Evolutionary conservation across 2,888 invertebrate genomes (phyloP), one percentile per base, ranked within the genome.

Genomic region (Melieria crassipennis): DNA sequence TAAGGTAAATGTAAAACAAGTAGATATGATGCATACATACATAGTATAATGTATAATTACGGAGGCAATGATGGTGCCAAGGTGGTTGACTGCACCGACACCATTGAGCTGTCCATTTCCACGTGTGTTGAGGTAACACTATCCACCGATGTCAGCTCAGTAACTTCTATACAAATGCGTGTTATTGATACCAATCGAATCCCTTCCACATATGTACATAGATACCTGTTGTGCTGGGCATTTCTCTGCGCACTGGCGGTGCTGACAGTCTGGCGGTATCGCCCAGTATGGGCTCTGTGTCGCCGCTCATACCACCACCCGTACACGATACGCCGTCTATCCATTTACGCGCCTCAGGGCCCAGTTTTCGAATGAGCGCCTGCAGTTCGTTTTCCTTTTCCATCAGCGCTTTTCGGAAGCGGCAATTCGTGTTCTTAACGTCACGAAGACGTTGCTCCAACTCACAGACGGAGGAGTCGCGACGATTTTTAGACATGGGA

Each of bases 341-440:
- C 87, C 87, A 87, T 75, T 86, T 87, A 50, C 85, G 80, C 7
- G 87, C 87, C 75, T 87, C 87, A 1, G 87, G 87, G 1, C 87
- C 87, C 50, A 87, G 73, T 70, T 87, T 87, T 7, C 87, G 83
- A 45, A 87, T 86, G 9, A 87, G 75, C 1, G 81, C 84, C 89
- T 94, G 94, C 77, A 94, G 86, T 81, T 94, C 95, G 63, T 92
- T 91, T 83, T 95, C 95, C 81, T 92, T 92, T 78, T 96, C 95
- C 86, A 95, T 90, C 73, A 97, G 88, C 55, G 94, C 92, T 81
- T 95, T 93, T 42, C 94, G 88, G 85, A 93, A 96, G 75, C 93
- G 91, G 78, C 93, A 93, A 88, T 97, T 97, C 81, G 93, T 92
- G 77, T 92, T 91, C 78, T 94, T 91, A 16, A 95, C 92, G 83